Conservation (phyloP, 2,113 vertebrate species). For the Hypomesus transpacificus region DNA sequence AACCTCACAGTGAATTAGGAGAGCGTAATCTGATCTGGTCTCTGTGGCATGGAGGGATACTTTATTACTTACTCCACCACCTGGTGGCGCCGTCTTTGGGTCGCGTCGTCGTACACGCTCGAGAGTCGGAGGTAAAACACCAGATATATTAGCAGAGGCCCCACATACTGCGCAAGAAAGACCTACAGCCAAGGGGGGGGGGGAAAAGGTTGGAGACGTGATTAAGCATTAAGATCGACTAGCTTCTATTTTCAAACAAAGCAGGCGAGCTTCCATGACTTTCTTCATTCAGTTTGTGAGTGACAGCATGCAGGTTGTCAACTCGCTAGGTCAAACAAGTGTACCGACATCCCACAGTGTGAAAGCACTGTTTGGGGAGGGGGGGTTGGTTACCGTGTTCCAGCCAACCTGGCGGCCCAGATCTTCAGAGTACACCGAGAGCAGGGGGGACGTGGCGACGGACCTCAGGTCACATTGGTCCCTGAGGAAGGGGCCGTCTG, state of each 20-base stretch:
- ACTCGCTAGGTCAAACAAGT: no score
- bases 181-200: constrained; percentile 51
- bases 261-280: no score
- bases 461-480: constrained; percentile 65
- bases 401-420: constrained; percentile 75
- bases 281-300: no score
- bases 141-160: constrained; percentile 76
- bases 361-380: background rate
- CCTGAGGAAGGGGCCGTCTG: constrained; percentile 69
- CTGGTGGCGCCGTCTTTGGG: constrained; percentile 60
- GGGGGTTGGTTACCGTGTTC: constrained; percentile 67
- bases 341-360: no score
- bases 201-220: background rate
- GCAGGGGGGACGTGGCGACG: constrained; percentile 66
- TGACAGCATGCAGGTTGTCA: no score
- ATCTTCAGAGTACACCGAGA: constrained; percentile 76
- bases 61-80: constrained; percentile 76
- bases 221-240: background rate
- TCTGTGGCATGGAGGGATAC: background rate
- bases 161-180: constrained; percentile 75
- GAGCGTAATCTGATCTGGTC: background rate
- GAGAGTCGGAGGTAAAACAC: constrained; percentile 75
- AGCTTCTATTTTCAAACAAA: no score
- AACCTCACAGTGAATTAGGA: background rate
- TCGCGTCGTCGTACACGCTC: constrained; percentile 69